phyloP scores from a whole-genome alignment of 2,113 vertebrate species.

The Pedetes capensis region DNA sequence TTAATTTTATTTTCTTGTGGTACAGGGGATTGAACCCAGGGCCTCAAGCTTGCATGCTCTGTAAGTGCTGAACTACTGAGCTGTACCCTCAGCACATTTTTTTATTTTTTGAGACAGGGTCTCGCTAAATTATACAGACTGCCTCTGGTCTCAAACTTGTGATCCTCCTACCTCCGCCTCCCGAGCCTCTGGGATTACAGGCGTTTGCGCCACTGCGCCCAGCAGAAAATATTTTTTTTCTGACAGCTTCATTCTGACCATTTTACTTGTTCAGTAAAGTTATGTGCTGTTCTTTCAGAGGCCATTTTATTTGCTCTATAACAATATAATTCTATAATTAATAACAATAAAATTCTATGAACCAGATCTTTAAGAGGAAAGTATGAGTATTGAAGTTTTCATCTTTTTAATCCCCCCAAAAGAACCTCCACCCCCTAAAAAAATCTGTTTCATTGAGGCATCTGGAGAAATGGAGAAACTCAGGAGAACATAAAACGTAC shows the following conservation, averaged over 20 bases:
- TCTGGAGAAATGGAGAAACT: slow-evolving; percentile 39
- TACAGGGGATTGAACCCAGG: too few relatives aligned
- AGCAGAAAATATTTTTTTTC: too few relatives aligned
- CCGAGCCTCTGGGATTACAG: too few relatives aligned
- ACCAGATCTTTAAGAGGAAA: not conserved
- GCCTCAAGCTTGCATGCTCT: too few relatives aligned
- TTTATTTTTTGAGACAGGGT: too few relatives aligned
- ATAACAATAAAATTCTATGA: slow-evolving; percentile 23
- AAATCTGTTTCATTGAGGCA: not conserved
- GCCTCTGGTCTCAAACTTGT: too few relatives aligned
- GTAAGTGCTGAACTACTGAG: too few relatives aligned
- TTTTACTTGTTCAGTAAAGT: slow-evolving; percentile 11
- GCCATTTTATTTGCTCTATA: not conserved
- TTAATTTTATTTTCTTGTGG: too few relatives aligned
- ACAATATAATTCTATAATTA: not conserved
- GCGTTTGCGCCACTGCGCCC: too few relatives aligned
- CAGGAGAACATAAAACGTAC: slow-evolving; percentile 23
- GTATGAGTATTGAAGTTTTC: not conserved
- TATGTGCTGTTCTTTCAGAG: not conserved
- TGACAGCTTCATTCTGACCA: not conserved
- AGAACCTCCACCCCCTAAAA: not conserved
- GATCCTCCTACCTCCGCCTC: too few relatives aligned
- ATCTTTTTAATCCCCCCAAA: not conserved
- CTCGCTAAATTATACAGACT: too few relatives aligned
- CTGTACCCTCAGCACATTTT: too few relatives aligned